Evolutionary conservation across 2,888 invertebrate species (phyloP).

Genomic region (Erebia palarica): DNA sequence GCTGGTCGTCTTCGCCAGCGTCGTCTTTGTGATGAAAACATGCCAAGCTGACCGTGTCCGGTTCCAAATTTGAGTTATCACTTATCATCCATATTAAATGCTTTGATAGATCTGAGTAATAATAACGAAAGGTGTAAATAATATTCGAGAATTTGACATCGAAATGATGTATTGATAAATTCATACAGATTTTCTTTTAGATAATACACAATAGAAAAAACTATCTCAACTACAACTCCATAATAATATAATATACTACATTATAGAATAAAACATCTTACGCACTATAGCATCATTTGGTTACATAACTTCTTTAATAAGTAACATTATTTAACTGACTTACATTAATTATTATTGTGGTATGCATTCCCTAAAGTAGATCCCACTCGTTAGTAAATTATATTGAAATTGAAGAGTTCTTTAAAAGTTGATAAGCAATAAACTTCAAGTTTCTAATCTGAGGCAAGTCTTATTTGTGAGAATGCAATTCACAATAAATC

Average conservation of each 20-base stretch:
- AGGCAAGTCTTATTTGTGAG: neutral
- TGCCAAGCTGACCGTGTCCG: too few relatives aligned
- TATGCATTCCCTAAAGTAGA: slow-evolving; percentile 10
- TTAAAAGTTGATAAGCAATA: neutral
- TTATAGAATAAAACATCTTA: slow-evolving; percentile 76
- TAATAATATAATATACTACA: slow-evolving; percentile 51
- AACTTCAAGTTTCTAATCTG: neutral
- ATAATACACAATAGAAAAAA: slow-evolving; percentile 76
- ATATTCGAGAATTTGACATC: slow-evolving; percentile 57
- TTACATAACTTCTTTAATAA: slow-evolving; percentile 73
- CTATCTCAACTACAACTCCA: slow-evolving; percentile 70
- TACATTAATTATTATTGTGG: slow-evolving; percentile 2
- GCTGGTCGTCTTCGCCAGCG: too few relatives aligned
- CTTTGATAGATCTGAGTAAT: too few relatives aligned
- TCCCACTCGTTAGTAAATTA: neutral
- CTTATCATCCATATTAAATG: too few relatives aligned
- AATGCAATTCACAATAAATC: slow-evolving; percentile 9
- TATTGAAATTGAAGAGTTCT: neutral
- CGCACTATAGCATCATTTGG: slow-evolving; percentile 77
- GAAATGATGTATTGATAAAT: slow-evolving; percentile 78
- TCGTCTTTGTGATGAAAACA: too few relatives aligned
- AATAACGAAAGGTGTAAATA: slow-evolving; percentile 28
- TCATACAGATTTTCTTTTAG: slow-evolving; percentile 76
- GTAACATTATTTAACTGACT: slow-evolving; percentile 59
- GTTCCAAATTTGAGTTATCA: too few relatives aligned